A percentile compares a stretch with the other conserved stretches of the same genome.
phyloP scores from a whole-genome alignment of 1,140 invertebrate species.

The Macrobrachium nipponense region DNA sequence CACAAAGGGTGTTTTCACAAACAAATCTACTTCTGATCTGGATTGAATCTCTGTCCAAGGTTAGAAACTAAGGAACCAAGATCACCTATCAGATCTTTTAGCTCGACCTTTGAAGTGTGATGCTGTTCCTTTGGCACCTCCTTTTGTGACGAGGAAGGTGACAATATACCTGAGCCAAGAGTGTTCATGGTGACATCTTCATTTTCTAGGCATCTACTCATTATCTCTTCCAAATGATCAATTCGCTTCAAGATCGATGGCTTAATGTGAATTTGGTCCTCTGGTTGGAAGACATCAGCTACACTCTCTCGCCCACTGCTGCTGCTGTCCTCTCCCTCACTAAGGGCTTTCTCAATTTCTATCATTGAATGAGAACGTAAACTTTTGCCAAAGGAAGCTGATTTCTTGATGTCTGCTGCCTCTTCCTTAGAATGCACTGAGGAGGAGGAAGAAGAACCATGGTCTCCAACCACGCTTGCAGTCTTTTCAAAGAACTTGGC shows the following conservation, averaged over 20 bases:
- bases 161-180: background rate
- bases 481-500: conserved; percentile 38
- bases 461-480: conserved; percentile 8
- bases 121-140: background rate
- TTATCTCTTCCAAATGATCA: conserved; percentile 17
- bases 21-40: background rate
- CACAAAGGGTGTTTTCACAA: no score
- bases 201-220: conserved; percentile 23
- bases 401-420: background rate
- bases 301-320: background rate
- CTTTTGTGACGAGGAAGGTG: background rate
- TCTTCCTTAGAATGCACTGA: background rate
- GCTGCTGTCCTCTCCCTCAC: background rate
- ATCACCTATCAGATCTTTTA: conserved; percentile 18
- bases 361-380: conserved; percentile 7
- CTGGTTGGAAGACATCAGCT: background rate
- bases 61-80: conserved; percentile 4
- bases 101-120: conserved; percentile 17
- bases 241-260: conserved; percentile 26
- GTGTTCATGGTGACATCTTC: conserved; percentile 29
- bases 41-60: conserved; percentile 27
- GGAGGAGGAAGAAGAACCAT: background rate
- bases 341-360: background rate
- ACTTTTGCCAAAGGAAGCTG: background rate
- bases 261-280: conserved; percentile 22